Evolutionary conservation across 2,888 invertebrate species (phyloP), one percentile per base, ranked within the genome.

Genomic region (Drosophila stalkeri): DNA sequence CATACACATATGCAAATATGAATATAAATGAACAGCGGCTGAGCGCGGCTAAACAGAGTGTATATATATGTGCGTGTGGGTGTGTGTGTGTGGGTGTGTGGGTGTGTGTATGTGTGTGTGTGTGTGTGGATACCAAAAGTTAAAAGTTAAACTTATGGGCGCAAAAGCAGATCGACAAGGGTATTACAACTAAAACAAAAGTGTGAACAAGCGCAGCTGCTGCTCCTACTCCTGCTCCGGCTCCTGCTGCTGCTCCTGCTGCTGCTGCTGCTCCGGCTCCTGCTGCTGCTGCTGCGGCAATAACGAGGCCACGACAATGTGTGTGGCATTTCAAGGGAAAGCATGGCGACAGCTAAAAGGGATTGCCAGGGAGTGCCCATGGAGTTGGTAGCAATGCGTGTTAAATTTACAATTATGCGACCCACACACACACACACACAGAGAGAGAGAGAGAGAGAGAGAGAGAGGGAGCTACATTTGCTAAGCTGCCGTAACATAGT

Each of bases 1-100:
- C 60, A 54, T 52, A 67, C 49, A 76, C 72, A 81, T 78, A 82
- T 83, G 83, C 83, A 86, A 77, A 86, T 86, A 86, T 88, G 85
- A 86, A 88, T 88, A 86, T 86, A 86, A 86, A 88, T 88, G 89
- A 88, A 86, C 86, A 86, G 57, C 60, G 59, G 60, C 69, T 66
- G 64, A 65, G 57, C 54, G 41, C 47, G 44, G 51, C 66, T 66
- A 68, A 68, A 64, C 46, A 12, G 35, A n/a, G 8, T 51, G 23
- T 56, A 20, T 37, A 14, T 39, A 20, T 60, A 35, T 46, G 20
- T 23, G 37, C 43, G 14, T 37, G 37, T 39, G n/a, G 43, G 43
- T 56, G 37, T 14, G 37, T 16, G 37, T 52, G 37, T 18, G 33
- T 43, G n/a, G 35, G 8, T 18, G 33, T 12, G 51, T 35, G 33